phyloP scores from a whole-genome alignment of 2,797 vertebrate species.

The Pipistrellus pygmaeus region DNA sequence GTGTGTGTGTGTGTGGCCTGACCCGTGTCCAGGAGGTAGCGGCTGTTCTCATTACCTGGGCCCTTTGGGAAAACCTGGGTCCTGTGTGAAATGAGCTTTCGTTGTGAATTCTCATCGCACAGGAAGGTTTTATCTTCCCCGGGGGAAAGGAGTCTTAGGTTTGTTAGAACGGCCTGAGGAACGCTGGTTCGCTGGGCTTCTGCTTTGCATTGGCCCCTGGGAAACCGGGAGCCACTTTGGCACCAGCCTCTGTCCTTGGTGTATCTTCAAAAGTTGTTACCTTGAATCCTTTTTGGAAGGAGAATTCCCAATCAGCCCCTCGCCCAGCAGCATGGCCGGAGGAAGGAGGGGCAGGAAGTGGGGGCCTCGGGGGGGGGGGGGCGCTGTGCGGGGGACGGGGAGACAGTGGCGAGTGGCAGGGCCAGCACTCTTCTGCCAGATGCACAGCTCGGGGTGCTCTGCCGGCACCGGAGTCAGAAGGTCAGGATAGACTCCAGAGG shows the following conservation, averaged over 20 bases:
- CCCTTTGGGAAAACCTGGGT: neutral
- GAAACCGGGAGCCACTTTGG: accelerated
- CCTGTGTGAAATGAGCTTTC: neutral
- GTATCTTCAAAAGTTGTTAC: neutral
- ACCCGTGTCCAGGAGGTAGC: accelerated
- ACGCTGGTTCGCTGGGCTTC: neutral
- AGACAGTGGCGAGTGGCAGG: neutral
- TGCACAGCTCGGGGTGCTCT: accelerated
- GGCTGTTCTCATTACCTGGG: neutral
- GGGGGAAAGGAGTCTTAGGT: neutral
- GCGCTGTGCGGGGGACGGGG: neutral
- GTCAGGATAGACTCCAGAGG: neutral
- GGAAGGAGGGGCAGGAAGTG: too few species aligned
- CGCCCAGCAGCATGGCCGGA: neutral
- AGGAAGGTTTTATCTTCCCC: neutral
- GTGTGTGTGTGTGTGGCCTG: too few species aligned
- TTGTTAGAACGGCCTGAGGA: neutral
- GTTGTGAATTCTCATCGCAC: neutral
- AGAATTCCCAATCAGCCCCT: neutral
- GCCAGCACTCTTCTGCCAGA: neutral
- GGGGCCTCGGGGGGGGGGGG: neutral
- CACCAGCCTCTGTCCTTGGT: neutral
- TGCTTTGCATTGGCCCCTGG: accelerated
- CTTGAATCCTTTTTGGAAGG: neutral
- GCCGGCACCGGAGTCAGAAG: neutral